Conservation (phyloP, 2,888 invertebrate genomes). For the Fabriciana adippe region DNA sequence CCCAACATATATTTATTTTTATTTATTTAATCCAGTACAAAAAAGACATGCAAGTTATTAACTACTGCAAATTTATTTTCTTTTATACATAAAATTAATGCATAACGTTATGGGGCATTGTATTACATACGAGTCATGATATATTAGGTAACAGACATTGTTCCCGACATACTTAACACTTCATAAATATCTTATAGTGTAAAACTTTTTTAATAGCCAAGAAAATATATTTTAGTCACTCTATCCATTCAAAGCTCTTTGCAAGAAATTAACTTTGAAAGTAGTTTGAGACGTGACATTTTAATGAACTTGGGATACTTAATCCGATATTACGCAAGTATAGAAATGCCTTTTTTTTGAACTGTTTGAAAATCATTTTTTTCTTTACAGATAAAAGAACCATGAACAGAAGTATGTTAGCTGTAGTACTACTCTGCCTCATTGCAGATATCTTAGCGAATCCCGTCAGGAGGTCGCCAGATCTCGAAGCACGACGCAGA, state of each 20-base stretch:
- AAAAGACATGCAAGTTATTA: too few species aligned
- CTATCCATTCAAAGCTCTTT: background rate
- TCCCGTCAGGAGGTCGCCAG: constrained; percentile 70
- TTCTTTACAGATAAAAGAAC: constrained; percentile 36
- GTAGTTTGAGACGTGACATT: constrained; percentile 8
- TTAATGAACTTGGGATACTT: constrained; percentile 4
- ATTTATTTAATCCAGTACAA: too few species aligned
- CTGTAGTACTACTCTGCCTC: constrained; percentile 55
- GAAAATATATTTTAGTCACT: background rate
- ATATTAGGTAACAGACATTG: too few species aligned
- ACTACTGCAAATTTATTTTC: too few species aligned
- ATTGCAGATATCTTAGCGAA: constrained; percentile 57
- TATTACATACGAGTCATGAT: too few species aligned
- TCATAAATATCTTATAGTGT: too few species aligned
- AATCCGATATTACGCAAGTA: background rate
- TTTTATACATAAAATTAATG: too few species aligned
- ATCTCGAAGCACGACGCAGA: constrained; percentile 70
- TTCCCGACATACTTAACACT: too few species aligned
- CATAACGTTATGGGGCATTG: too few species aligned
- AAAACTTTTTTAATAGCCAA: background rate
- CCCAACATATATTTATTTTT: too few species aligned
- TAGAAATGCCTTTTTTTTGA: background rate
- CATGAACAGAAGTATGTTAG: constrained; percentile 46
- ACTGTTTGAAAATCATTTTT: background rate
- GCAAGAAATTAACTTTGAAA: constrained; percentile 17